Percentiles rank a stretch among this genome's conserved stretches.
Conservation (phyloP, 2,888 invertebrate genomes). For the Ceramica pisi region DNA sequence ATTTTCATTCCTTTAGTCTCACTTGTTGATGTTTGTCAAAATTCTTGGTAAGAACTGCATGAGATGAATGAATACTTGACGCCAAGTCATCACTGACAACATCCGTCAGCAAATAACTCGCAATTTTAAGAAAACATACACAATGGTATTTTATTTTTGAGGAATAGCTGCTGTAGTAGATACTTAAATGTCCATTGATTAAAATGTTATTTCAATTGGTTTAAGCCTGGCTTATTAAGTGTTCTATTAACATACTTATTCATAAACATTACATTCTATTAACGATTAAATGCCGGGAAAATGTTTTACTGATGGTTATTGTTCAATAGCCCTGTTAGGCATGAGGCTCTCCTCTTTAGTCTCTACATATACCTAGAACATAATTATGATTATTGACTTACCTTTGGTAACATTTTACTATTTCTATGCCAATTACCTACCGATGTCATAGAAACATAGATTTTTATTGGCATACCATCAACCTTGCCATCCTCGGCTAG, state of each 20-base stretch:
- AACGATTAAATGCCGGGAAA: no score
- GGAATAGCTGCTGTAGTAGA: not conserved
- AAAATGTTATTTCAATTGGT: no score
- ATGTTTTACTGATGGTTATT: no score
- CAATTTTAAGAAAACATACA: slow-evolving; percentile 3
- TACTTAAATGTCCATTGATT: not conserved
- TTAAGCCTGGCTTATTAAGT: no score
- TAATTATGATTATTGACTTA: no score
- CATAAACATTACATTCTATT: no score
- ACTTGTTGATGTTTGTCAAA: slow-evolving; percentile 31
- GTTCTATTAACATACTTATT: not conserved
- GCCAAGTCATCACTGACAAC: slow-evolving; percentile 5
- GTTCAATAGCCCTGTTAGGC: not conserved
- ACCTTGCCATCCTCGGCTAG: no score
- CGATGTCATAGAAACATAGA: not conserved
- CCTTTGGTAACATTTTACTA: not conserved
- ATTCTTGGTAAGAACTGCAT: slow-evolving; percentile 24
- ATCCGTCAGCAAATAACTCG: slow-evolving; percentile 18
- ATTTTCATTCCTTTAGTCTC: no score
- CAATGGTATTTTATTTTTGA: not conserved
- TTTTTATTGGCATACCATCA: no score
- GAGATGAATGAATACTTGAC: slow-evolving; percentile 27
- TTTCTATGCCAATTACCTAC: not conserved
- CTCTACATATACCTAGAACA: no score
- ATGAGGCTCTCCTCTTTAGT: not conserved